A percentile compares a stretch with the other conserved stretches of the same genome.
Conservation (phyloP, 1,140 invertebrate genomes). For the Cydia amplana region DNA sequence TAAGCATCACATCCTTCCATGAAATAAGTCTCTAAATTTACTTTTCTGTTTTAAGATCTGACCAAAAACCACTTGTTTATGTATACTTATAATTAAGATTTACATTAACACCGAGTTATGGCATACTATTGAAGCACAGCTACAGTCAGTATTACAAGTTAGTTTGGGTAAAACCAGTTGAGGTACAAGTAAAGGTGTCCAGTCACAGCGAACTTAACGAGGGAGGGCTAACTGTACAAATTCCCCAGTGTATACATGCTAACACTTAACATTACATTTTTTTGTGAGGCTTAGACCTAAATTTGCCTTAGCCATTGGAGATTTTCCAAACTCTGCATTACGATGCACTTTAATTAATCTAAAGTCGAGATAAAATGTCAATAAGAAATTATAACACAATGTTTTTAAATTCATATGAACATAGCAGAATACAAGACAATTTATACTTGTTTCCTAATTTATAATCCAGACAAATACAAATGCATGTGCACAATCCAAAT, state of each 20-base stretch:
- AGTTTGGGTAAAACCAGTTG: constrained; percentile 68
- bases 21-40: constrained; percentile 76
- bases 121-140: constrained; percentile 68
- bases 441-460: constrained; percentile 35
- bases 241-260: constrained; percentile 76
- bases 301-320: constrained; percentile 65
- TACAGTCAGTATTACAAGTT: constrained; percentile 55
- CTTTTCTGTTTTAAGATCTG: constrained; percentile 62
- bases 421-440: constrained; percentile 37
- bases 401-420: constrained; percentile 42
- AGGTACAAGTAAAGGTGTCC: constrained; percentile 71
- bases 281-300: constrained; percentile 68
- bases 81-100: constrained; percentile 41
- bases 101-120: constrained; percentile 60
- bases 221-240: constrained; percentile 80
- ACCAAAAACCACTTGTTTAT: constrained; percentile 68
- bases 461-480: constrained; percentile 40
- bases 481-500: constrained; percentile 47
- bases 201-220: constrained; percentile 78
- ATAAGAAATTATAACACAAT: constrained; percentile 16
- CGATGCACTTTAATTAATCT: constrained; percentile 48
- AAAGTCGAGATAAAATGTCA: constrained; percentile 38
- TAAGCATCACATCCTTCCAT: constrained; percentile 59
- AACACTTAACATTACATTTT: constrained; percentile 79
- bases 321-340: constrained; percentile 76